phyloP scores from a whole-genome alignment of 2,797 vertebrate species.

The Nothura maculosa region DNA sequence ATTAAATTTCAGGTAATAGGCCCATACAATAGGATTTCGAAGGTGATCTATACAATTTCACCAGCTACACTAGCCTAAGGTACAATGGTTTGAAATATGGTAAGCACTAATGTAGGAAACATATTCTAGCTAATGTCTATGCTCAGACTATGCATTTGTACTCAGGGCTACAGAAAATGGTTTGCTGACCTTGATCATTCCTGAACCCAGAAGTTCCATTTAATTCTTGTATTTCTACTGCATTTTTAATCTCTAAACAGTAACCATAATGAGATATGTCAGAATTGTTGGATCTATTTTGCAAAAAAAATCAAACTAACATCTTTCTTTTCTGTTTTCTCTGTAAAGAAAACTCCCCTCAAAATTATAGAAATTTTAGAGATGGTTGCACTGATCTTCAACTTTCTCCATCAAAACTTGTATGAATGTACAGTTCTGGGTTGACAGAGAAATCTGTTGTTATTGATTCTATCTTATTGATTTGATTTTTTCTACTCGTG shows the following conservation, averaged over 20 bases:
- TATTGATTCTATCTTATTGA: slow-evolving; percentile 47
- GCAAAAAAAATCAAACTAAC: not conserved
- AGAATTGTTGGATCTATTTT: not conserved
- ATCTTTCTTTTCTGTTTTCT: slow-evolving; percentile 26
- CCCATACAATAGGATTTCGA: not conserved
- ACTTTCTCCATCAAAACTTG: slow-evolving; percentile 5
- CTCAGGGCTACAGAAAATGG: not conserved
- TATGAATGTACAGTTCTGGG: slow-evolving; percentile 38
- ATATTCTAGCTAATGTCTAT: not conserved
- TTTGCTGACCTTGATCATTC: slow-evolving; percentile 41
- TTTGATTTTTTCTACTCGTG: slow-evolving; percentile 25
- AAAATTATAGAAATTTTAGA: slow-evolving; percentile 56
- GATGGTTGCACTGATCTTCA: slow-evolving; percentile 24
- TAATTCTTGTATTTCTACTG: slow-evolving; percentile 23
- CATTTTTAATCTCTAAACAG: not conserved
- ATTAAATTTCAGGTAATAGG: accelerated
- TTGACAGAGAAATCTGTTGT: slow-evolving; percentile 25
- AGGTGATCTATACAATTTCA: not conserved
- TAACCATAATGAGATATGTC: not conserved
- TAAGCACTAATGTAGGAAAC: not conserved
- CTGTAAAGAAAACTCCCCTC: slow-evolving; percentile 3
- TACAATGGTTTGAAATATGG: not conserved
- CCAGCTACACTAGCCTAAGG: not conserved
- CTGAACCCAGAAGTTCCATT: slow-evolving; percentile 38
- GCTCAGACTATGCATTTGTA: not conserved